Percentiles rank a stretch among this genome's conserved stretches.
Conservation (phyloP, 1,140 invertebrate genomes). For the Drosophila watanabei region DNA sequence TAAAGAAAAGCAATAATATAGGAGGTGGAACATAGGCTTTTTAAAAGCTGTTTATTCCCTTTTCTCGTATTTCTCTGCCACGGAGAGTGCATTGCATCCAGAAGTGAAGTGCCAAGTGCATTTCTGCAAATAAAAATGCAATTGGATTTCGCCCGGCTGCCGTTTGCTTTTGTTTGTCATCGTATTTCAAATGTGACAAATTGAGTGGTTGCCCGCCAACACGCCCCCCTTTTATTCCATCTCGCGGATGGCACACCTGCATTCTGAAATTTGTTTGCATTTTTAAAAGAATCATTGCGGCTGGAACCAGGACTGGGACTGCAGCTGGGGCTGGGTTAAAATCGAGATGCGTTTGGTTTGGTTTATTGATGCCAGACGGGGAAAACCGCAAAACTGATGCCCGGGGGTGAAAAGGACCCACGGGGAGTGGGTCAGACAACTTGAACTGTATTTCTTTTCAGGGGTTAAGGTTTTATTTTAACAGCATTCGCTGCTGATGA, state of each 20-base stretch:
- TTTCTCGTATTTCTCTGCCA: background rate
- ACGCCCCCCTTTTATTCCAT: slow-evolving; percentile 10
- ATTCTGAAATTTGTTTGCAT: slow-evolving; percentile 77
- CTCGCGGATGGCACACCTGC: slow-evolving; percentile 58
- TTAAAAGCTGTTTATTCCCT: slow-evolving; percentile 23
- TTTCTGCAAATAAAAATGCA: slow-evolving; percentile 84
- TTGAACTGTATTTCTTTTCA: slow-evolving; percentile 33
- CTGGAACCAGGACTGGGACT: background rate
- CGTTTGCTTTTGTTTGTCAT: slow-evolving; percentile 53
- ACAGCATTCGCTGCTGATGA: background rate
- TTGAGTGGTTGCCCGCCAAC: slow-evolving; percentile 61
- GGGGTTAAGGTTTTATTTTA: slow-evolving; percentile 18
- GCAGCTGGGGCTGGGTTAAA: slow-evolving; percentile 3
- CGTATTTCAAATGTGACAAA: slow-evolving; percentile 83
- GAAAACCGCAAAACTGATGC: slow-evolving; percentile 67
- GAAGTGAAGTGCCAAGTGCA: slow-evolving; percentile 71
- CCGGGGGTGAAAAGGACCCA: slow-evolving; percentile 38
- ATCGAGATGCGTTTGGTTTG: slow-evolving; percentile 47
- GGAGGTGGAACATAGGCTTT: slow-evolving; percentile 9
- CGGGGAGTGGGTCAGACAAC: slow-evolving; percentile 17
- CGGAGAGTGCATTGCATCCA: slow-evolving; percentile 28
- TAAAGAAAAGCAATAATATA: background rate
- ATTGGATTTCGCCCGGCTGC: slow-evolving; percentile 72
- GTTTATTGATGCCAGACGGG: slow-evolving; percentile 57
- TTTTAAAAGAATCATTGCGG: slow-evolving; percentile 69